phyloP scores from a whole-genome alignment of 2,888 invertebrate species.

The Norana najaformis region DNA sequence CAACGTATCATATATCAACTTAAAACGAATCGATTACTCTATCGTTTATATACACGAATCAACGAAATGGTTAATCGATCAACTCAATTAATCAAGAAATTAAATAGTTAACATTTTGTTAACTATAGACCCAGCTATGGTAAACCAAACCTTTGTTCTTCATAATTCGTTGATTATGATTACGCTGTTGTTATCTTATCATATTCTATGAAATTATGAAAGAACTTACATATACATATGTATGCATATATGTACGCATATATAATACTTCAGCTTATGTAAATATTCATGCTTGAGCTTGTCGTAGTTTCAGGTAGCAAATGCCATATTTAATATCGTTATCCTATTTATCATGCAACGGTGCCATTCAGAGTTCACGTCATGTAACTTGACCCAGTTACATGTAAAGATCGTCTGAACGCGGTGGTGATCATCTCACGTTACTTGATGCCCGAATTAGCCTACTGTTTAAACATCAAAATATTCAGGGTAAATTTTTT shows the following conservation, averaged over 20 bases:
- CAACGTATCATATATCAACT: neutral
- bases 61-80: neutral
- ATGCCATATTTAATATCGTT: neutral
- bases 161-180: neutral
- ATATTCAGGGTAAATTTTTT: neutral
- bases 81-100: no score
- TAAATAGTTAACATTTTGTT: neutral
- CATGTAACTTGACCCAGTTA: neutral
- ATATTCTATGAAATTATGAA: neutral
- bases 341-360: neutral
- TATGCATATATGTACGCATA: neutral
- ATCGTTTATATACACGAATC: neutral
- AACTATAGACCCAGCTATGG: neutral
- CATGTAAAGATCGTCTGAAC: neutral
- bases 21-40: neutral
- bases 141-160: neutral
- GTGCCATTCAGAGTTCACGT: neutral
- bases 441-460: neutral
- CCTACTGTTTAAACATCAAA: neutral
- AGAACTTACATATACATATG: neutral
- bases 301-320: neutral
- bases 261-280: neutral
- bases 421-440: neutral
- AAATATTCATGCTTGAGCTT: slow-evolving; percentile 6
- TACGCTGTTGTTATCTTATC: neutral